A percentile compares a stretch with the other conserved stretches of the same genome.
phyloP scores from a whole-genome alignment of 2,797 vertebrate species.

The Danio aesculapii region DNA sequence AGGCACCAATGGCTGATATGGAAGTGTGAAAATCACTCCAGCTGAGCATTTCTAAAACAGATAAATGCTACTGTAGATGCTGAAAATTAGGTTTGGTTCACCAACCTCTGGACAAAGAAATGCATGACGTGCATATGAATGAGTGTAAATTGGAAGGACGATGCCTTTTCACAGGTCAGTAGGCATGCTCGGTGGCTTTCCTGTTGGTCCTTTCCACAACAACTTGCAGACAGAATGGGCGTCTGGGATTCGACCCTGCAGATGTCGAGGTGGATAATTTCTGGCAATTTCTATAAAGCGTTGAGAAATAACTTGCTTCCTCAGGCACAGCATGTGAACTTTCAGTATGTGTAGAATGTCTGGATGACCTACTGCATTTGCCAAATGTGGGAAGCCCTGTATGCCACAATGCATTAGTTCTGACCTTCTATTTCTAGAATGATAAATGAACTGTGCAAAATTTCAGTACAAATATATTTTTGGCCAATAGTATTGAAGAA shows the following conservation, averaged over 20 bases:
- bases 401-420: background rate
- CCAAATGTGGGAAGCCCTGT: background rate
- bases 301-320: background rate
- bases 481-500: background rate
- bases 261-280: conserved; percentile 66
- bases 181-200: conserved; percentile 5
- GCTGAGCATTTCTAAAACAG: background rate
- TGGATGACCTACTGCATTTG: background rate
- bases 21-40: background rate
- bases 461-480: background rate
- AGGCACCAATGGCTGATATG: too few relatives aligned
- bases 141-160: background rate
- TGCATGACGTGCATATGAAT: background rate
- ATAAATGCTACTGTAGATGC: background rate
- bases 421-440: background rate
- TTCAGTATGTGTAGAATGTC: background rate
- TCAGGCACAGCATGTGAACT: background rate
- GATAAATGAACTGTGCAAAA: background rate
- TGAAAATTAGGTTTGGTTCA: background rate
- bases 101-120: background rate
- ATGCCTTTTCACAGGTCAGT: background rate
- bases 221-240: conserved; percentile 45
- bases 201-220: conserved; percentile 57
- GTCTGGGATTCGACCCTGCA: conserved; percentile 69
- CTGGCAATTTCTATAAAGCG: conserved; percentile 55